A percentile compares a stretch with the other conserved stretches of the same genome.
phyloP scores from a whole-genome alignment of 2,888 invertebrate species.

The Teinopalpus imperialis region DNA sequence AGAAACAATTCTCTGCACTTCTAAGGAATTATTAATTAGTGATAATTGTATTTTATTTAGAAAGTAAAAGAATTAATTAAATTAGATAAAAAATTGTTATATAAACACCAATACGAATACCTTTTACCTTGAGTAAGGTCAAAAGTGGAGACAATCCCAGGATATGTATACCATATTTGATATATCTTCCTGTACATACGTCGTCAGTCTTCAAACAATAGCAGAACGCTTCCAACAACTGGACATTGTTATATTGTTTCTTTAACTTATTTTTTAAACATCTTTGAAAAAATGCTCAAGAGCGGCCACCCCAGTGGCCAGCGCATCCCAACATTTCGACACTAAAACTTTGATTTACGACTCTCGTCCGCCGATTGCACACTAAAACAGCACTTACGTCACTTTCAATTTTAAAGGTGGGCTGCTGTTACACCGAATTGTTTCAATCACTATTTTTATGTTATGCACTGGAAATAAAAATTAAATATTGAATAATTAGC shows the following conservation, averaged over 20 bases:
- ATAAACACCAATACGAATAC: too few species aligned
- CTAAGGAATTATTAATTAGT: too few species aligned
- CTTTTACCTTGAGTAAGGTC: too few species aligned
- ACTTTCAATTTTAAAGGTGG: slow-evolving; percentile 80
- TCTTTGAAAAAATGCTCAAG: slow-evolving; percentile 54
- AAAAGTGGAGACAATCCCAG: slow-evolving; percentile 6
- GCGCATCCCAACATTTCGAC: slow-evolving; percentile 80
- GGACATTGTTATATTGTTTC: slow-evolving; percentile 74
- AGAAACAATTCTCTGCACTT: too few species aligned
- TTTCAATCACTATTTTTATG: too few species aligned
- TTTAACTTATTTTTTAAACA: slow-evolving; percentile 55
- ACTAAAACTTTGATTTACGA: slow-evolving; percentile 81
- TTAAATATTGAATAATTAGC: too few species aligned
- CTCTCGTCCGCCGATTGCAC: slow-evolving; percentile 76
- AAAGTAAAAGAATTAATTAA: too few species aligned
- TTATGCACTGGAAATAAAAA: too few species aligned
- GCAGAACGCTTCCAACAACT: slow-evolving; percentile 53
- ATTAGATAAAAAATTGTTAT: too few species aligned
- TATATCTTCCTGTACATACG: slow-evolving; percentile 37
- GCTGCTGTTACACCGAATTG: slow-evolving; percentile 52
- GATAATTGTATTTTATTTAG: too few species aligned
- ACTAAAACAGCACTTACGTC: slow-evolving; percentile 81
- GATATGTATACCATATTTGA: slow-evolving; percentile 10
- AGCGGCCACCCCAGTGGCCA: slow-evolving; percentile 78
- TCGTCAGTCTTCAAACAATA: slow-evolving; percentile 67